Evolutionary conservation across 2,888 invertebrate species (phyloP).

Genomic region (Ichneumoninae sp.): DNA sequence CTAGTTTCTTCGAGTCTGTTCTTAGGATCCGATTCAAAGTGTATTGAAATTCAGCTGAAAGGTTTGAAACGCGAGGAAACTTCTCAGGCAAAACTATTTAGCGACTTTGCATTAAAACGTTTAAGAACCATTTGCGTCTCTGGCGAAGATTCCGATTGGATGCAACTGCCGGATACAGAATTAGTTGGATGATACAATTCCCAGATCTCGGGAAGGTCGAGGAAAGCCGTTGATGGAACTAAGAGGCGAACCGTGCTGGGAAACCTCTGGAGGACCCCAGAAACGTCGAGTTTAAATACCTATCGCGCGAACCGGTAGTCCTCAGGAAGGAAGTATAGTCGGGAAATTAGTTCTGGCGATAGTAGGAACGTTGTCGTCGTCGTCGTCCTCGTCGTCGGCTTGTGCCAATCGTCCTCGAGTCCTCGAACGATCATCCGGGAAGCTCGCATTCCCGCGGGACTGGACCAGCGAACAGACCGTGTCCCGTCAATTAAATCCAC

Average conservation of each 20-base stretch:
- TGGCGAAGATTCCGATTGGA: background rate
- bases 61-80: background rate
- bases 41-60: background rate
- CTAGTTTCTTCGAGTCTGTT: background rate
- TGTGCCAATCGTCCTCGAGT: constrained; percentile 40
- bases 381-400: constrained; percentile 39
- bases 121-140: background rate
- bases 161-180: constrained; percentile 36
- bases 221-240: constrained; percentile 28
- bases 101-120: background rate
- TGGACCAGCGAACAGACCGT: constrained; percentile 55
- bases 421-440: constrained; percentile 57
- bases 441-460: constrained; percentile 63
- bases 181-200: constrained; percentile 52
- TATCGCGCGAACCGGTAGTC: constrained; percentile 41
- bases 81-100: background rate
- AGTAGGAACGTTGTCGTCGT: constrained; percentile 44
- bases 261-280: constrained; percentile 22
- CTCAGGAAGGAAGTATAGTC: constrained; percentile 57
- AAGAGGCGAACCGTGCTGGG: constrained; percentile 29
- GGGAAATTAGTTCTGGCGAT: constrained; percentile 60
- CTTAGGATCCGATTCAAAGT: background rate
- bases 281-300: constrained; percentile 54
- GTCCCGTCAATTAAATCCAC: constrained; percentile 69
- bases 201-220: constrained; percentile 15